phyloP scores from a whole-genome alignment of 2,113 vertebrate genomes.

The Accipiter cooperii region DNA sequence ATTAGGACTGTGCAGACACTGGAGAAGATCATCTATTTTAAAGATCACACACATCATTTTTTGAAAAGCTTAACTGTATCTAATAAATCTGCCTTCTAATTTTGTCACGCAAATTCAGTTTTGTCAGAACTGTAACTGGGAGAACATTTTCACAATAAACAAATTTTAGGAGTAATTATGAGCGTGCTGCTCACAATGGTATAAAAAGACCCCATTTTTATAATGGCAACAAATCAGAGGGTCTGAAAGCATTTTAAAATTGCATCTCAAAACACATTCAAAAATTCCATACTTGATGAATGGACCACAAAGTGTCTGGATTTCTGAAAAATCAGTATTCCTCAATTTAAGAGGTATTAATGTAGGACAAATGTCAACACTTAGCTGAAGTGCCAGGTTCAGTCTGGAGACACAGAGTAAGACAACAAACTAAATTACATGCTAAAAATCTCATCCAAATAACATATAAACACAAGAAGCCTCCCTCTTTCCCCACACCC shows the following conservation, averaged over 20 bases:
- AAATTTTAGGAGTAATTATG: neutral
- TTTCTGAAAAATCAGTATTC: neutral
- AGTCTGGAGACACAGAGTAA: neutral
- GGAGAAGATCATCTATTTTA: neutral
- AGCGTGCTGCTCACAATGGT: neutral
- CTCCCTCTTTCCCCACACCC: neutral
- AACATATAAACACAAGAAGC: neutral
- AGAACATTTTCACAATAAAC: neutral
- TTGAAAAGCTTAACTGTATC: neutral
- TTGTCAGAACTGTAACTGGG: neutral
- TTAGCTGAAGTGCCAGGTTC: neutral
- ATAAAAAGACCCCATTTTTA: neutral
- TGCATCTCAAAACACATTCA: neutral
- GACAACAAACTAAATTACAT: neutral
- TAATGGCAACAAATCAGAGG: neutral
- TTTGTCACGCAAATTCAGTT: neutral
- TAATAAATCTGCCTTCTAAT: neutral
- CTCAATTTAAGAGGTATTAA: neutral
- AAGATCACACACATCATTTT: neutral
- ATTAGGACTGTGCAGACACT: neutral
- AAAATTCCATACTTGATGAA: neutral
- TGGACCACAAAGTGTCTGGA: accelerated
- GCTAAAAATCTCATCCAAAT: neutral
- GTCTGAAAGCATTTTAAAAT: neutral
- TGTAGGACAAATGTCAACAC: neutral